Conservation (phyloP, 2,113 vertebrate species). For the Mohoua ochrocephala region DNA sequence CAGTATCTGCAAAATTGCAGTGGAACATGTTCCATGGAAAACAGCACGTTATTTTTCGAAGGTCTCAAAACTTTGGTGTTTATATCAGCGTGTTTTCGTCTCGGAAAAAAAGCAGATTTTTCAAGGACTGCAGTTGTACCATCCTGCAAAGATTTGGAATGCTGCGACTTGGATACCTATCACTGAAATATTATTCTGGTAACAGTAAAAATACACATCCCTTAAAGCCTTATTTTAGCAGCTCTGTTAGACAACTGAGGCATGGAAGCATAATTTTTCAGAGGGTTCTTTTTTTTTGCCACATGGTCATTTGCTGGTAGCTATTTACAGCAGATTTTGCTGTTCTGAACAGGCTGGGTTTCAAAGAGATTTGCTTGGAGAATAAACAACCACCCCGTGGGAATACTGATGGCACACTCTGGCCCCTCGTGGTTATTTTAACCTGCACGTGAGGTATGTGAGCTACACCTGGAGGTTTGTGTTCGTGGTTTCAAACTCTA, state of each 20-base stretch:
- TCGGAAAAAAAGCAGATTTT: constrained; percentile 42
- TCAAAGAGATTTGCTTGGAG: not conserved
- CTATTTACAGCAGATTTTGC: not conserved
- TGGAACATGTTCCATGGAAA: not conserved
- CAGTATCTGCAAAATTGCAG: not conserved
- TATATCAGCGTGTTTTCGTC: not conserved
- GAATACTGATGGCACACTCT: not conserved
- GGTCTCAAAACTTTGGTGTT: not conserved
- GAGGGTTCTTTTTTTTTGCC: not conserved
- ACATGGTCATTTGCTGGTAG: not conserved
- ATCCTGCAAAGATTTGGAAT: constrained; percentile 25
- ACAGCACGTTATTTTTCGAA: not conserved
- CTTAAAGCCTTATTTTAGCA: not conserved
- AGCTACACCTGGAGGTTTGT: not conserved
- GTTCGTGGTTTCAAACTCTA: not conserved
- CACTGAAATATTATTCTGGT: not conserved
- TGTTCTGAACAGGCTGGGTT: not conserved
- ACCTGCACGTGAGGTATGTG: not conserved
- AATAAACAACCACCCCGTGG: not conserved
- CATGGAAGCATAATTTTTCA: not conserved
- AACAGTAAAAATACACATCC: not conserved
- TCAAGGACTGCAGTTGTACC: not conserved
- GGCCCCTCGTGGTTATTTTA: not conserved
- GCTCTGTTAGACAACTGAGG: not conserved
- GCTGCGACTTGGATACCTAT: not conserved